phyloP scores from a whole-genome alignment of 30 jellyfish, hydroid and myxozoan species.

The Mastigias papua region DNA sequence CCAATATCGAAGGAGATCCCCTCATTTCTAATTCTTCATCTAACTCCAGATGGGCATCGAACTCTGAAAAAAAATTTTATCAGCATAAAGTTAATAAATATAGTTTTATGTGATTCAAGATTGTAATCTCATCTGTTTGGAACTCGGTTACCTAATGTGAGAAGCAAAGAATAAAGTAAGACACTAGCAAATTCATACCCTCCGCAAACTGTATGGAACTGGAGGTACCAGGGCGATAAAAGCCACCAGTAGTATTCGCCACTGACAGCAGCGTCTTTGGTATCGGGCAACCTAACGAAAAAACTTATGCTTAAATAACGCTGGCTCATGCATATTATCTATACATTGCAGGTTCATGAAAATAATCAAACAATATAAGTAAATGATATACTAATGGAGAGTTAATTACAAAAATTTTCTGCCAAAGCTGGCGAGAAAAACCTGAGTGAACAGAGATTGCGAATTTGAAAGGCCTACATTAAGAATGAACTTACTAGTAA shows the following conservation, averaged over 20 bases:
- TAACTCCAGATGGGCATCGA: background rate
- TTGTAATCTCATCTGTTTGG: too few species aligned
- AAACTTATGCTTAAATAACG: too few species aligned
- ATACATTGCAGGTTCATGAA: background rate
- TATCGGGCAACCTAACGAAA: constrained; percentile 18
- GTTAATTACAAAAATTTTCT: too few species aligned
- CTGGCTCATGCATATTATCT: too few species aligned
- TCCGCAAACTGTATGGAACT: background rate
- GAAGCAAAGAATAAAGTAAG: background rate
- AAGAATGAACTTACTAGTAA: too few species aligned
- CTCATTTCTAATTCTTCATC: constrained; percentile 5
- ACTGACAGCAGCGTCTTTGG: constrained; percentile 21
- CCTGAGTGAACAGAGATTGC: too few species aligned
- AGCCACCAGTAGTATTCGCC: constrained; percentile 9
- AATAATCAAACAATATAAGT: background rate
- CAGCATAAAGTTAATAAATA: too few species aligned
- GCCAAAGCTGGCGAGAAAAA: too few species aligned
- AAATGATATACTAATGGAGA: too few species aligned
- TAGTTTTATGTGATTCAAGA: background rate
- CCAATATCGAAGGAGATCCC: background rate
- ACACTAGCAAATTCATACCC: background rate
- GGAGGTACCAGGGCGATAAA: background rate
- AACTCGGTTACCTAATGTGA: background rate
- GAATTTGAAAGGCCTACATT: too few species aligned
- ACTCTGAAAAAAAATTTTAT: too few species aligned